Conservation (phyloP, 64 coral and sea anemone species). For the Catalaphyllia jardinei region DNA sequence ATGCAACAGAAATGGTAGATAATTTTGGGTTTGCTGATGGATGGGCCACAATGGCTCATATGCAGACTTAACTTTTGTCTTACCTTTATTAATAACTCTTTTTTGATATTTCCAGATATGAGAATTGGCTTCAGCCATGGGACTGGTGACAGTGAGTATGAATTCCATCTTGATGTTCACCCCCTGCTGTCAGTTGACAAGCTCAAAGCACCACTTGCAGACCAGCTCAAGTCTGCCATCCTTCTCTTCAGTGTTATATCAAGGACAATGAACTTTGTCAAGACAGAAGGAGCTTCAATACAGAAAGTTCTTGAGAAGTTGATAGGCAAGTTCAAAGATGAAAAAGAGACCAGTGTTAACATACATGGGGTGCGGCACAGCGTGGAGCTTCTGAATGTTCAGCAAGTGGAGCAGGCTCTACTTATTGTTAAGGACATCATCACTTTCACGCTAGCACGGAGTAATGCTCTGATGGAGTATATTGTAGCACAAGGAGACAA, state of each 20-base stretch:
- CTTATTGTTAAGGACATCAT: conserved; percentile 91
- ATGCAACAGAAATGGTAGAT: too few relatives aligned
- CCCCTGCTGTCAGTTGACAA: conserved; percentile 80
- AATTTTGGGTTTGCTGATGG: too few relatives aligned
- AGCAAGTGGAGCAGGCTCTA: conserved; percentile 85
- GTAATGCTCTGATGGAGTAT: conserved; percentile 82
- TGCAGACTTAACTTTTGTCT: background rate
- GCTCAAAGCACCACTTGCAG: conserved; percentile 65
- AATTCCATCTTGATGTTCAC: conserved; percentile 82
- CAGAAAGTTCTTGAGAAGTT: conserved; percentile 76
- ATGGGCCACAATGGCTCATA: too few relatives aligned
- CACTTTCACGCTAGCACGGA: conserved; percentile 51
- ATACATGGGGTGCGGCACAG: conserved; percentile 74
- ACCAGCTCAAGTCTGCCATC: conserved; percentile 67
- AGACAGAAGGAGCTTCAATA: conserved; percentile 59
- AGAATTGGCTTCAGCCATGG: conserved; percentile 90
- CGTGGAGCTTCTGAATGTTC: conserved; percentile 83
- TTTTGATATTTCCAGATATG: conserved; percentile 64
- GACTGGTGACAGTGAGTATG: conserved; percentile 68
- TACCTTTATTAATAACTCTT: background rate
- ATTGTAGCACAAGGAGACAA: conserved; percentile 86
- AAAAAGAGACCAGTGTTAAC: conserved; percentile 70
- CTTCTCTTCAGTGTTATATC: conserved; percentile 79
- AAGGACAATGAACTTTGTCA: conserved; percentile 68
- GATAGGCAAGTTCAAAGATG: conserved; percentile 58